Base-by-base conservation (phyloP, 53 echinoderm and acorn worm genomes). In the Echinometra lucunter region DNA sequence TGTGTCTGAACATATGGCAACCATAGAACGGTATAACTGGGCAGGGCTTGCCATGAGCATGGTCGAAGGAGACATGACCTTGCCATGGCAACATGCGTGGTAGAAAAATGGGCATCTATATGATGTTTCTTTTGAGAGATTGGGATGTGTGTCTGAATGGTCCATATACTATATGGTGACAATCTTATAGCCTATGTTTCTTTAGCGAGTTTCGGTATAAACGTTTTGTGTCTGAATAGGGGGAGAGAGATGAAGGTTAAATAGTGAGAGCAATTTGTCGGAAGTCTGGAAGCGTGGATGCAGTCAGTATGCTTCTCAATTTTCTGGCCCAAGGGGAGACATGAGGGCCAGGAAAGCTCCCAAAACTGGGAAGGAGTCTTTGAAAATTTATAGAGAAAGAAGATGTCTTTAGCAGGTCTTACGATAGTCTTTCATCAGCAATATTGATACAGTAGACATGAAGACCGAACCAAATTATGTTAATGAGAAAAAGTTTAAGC, bases 231-330 rank as follows among this genome's bases (percentile, higher is more conserved):
- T n/a, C n/a, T n/a, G n/a, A n/a, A n/a, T n/a, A n/a, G n/a, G n/a
- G 81, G 44, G 25, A 35, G 32, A 32, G 74, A 44, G 9, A 78
- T 40, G 42, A 21, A 78, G 72, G 72, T 32, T 12, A 32, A 72
- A 72, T 34, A 78, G 78, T 19, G 19, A 85, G 28, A 49, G 49
- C 34, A 85, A 85, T 47, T 85, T 85, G 49, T 85, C 45, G 53
- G 49, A 85, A 85, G 85, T 85, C 85, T 49, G 85, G 49, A 16
- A 85, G 85, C 85, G 81, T 85, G 85, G 85, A 49, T 28, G 85
- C 85, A 45, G 28, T 85, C 85, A 85, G 47, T 28, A 49, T 49
- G 30, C 12, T 12, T 85, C 85, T 85, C 45, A 45, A 2, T 15
- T 85, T 85, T 85, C 85, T 3, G 30, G 27, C 53, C 85, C 28